Base-by-base conservation (phyloP, 2,797 vertebrate genomes). In the Merluccius polli region DNA sequence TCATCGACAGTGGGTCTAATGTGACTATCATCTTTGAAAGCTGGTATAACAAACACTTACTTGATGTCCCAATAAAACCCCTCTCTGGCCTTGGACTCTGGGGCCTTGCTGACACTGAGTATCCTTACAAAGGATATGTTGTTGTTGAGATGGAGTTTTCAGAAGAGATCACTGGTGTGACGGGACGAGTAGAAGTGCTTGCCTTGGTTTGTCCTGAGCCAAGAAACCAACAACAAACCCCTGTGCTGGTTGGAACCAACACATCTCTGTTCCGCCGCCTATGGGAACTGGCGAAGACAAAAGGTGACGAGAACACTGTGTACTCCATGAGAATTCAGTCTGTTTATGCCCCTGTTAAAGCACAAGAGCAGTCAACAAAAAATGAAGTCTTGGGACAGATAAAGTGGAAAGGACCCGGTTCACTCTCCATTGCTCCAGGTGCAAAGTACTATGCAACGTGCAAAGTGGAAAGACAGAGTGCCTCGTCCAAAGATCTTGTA, bases 121-220 rank as follows among this genome's bases (percentile, higher is more conserved):
- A 78, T 18, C 78, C 81, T 6, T 82, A 83, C 38, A 15, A 18
- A n/a, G 84, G 82, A 0, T 83, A 85, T 70, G 75, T 82, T 0
- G 70, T 76, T 3, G 82, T 80, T 0, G 76, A 83, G 4, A 68
- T 83, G n/a, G 72, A 85, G 67, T 81, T 85, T n/a, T 63, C 82
- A 21, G 36, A 76, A 12, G 70, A 76, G 8, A 35, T 81, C 2
- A 52, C 69, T 4, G 83, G 74, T 30, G 48, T 59, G 5, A 1
- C 31, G 10, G 82, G 73, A 10, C 38, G 73, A 5, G 0, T 82
- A 2, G 35, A 73, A 0, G 81, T 86, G 9, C 18, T 85, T 1
- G 79, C 82, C 0, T 27, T 85, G 1, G 76, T 85, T 16, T 87
- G 83, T n/a, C 81, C 75, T 2, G 75, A 77, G 4, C 78, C 78